Conservation (phyloP, 2,888 invertebrate species). For the Odontomyia ornata region DNA sequence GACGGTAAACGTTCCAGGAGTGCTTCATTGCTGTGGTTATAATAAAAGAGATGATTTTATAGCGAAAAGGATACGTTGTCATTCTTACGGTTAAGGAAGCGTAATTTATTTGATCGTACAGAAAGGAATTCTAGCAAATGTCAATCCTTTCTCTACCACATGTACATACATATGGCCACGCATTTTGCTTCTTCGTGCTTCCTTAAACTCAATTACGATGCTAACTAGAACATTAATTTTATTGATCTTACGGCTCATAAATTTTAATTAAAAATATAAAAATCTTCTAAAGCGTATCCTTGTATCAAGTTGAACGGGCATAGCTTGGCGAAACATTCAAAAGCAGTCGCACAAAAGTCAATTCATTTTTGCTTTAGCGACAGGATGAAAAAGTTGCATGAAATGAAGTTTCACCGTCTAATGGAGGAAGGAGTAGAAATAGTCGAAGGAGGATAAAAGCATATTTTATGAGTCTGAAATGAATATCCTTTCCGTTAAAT, state of each 20-base stretch:
- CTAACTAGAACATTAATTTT: constrained; percentile 37
- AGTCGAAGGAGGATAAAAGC: neutral
- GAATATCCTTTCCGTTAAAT: constrained; percentile 31
- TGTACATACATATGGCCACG: neutral
- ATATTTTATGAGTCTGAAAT: constrained; percentile 14
- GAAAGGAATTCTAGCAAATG: neutral
- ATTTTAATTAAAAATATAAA: constrained; percentile 33
- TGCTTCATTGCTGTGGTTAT: neutral
- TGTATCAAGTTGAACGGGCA: neutral
- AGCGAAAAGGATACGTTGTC: neutral
- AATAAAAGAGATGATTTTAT: neutral
- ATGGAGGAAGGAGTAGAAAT: too few relatives aligned
- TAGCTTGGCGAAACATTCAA: neutral
- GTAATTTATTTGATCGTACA: neutral
- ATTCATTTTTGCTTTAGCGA: neutral
- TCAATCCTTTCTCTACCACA: neutral
- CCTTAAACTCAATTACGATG: constrained; percentile 34
- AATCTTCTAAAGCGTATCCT: neutral
- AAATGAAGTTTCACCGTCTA: neutral
- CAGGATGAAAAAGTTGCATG: neutral
- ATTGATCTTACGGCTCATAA: constrained; percentile 38
- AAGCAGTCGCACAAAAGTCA: neutral
- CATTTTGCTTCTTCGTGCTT: neutral
- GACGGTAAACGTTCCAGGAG: constrained; percentile 17
- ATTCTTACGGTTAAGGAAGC: neutral